phyloP scores from a whole-genome alignment of 2,888 invertebrate species.

The Thymelicus acteon region DNA sequence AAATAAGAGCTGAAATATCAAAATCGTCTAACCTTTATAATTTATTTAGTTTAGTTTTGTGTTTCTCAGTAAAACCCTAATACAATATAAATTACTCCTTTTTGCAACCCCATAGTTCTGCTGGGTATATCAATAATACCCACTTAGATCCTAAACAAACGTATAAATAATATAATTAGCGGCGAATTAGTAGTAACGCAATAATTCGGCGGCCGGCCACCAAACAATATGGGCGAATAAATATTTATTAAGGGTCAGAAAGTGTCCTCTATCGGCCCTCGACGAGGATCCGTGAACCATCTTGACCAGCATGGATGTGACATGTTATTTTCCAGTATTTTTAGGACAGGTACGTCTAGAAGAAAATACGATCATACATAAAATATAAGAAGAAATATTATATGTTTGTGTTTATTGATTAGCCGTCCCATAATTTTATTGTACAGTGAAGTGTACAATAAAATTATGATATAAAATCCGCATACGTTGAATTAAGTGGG shows the following conservation, averaged over 20 bases:
- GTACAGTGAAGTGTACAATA: too few relatives aligned
- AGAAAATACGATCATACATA: too few relatives aligned
- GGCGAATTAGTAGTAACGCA: constrained; percentile 48
- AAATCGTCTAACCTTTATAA: neutral
- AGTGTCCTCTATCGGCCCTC: constrained; percentile 78
- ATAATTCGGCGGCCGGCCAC: constrained; percentile 59
- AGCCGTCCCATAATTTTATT: too few relatives aligned
- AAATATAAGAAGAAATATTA: too few relatives aligned
- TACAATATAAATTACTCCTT: constrained; percentile 46
- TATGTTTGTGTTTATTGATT: too few relatives aligned
- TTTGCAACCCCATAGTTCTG: constrained; percentile 38
- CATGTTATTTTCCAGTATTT: neutral
- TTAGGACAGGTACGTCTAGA: too few relatives aligned
- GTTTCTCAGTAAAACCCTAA: neutral
- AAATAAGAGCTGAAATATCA: too few relatives aligned
- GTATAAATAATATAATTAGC: constrained; percentile 75
- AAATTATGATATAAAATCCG: too few relatives aligned
- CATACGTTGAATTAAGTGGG: too few relatives aligned
- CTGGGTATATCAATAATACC: constrained; percentile 22
- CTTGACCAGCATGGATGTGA: constrained; percentile 48
- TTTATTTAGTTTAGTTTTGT: neutral
- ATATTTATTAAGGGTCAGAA: constrained; percentile 80
- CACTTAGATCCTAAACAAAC: constrained; percentile 67
- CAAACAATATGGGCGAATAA: constrained; percentile 78
- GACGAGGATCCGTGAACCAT: constrained; percentile 45